Percentiles rank a stretch among this genome's conserved stretches.
Conservation (phyloP, 2,797 vertebrate species). For the Semaprochilodus insignis region DNA sequence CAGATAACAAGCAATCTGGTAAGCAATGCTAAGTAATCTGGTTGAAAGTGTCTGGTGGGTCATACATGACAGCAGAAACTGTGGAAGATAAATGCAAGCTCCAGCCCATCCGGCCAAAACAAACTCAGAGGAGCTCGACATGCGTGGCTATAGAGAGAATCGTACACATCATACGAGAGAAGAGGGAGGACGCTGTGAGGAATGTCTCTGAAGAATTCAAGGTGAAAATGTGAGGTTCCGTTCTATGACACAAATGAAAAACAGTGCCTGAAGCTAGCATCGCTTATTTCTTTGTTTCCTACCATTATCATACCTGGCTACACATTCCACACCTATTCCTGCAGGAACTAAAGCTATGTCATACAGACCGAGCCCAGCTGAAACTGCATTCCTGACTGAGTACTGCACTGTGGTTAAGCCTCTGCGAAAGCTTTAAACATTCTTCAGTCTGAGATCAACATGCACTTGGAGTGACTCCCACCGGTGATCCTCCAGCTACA, state of each 20-base stretch:
- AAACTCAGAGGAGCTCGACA: conserved; percentile 39
- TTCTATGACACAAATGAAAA: conserved; percentile 10
- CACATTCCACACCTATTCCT: conserved; percentile 12
- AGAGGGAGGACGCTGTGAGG: conserved; percentile 32
- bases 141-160: conserved; percentile 51
- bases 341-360: conserved; percentile 6
- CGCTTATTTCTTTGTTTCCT: conserved; percentile 40
- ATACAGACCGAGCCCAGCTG: conserved; percentile 36
- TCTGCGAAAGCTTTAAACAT: too few species aligned
- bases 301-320: conserved; percentile 6
- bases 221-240: conserved; percentile 47
- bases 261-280: not conserved
- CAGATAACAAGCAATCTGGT: too few species aligned
- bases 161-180: conserved; percentile 39
- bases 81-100: conserved; percentile 47
- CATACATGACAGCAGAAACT: conserved; percentile 47
- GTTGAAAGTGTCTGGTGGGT: conserved; percentile 38
- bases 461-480: too few species aligned
- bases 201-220: conserved; percentile 53
- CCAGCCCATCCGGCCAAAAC: conserved; percentile 46
- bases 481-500: too few species aligned
- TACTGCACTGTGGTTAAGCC: too few species aligned
- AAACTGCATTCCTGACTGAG: conserved; percentile 47
- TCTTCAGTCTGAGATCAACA: too few species aligned
- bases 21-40: conserved; percentile 53